These are phyloP conservation scores for Leptinotarsa texana DNA, from an alignment of 1,140 invertebrate species.

Conservation along the genomic window DNA sequence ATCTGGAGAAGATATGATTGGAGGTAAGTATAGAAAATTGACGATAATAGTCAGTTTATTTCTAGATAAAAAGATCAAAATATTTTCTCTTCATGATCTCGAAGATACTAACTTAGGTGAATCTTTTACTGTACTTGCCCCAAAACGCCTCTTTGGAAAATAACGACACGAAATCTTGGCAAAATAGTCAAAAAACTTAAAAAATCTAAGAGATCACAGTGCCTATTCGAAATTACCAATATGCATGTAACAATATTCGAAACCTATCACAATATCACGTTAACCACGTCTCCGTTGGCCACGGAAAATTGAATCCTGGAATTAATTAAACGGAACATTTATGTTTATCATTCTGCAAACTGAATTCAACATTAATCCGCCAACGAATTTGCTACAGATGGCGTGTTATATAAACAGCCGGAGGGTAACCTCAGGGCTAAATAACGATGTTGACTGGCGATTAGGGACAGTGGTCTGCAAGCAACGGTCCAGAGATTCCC, in stretches of 20 bases:
- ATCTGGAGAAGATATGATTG: no score
- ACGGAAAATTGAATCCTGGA: neutral
- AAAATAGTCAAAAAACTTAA: no score
- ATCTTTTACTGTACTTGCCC: no score
- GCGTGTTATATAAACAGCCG: conserved; percentile 20
- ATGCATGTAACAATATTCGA: neutral
- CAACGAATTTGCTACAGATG: conserved; percentile 21
- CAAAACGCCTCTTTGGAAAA: no score
- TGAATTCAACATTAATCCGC: conserved; percentile 20
- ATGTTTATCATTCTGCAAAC: conserved; percentile 23
- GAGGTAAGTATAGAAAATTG: no score
- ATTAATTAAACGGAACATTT: conserved; percentile 21
- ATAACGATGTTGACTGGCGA: conserved; percentile 18
- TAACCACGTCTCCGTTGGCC: neutral
- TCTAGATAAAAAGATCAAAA: no score
- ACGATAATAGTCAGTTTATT: no score
- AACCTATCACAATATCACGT: neutral
- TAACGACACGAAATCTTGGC: no score
- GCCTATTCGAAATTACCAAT: neutral
- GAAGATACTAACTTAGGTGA: no score
- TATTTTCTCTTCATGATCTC: no score
- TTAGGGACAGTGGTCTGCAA: conserved; percentile 18
- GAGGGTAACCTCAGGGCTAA: conserved; percentile 21
- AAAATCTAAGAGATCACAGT: no score
- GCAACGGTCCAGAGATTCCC: conserved; percentile 16